phyloP scores from a whole-genome alignment of 2,888 invertebrate species.

The Phania funesta region DNA sequence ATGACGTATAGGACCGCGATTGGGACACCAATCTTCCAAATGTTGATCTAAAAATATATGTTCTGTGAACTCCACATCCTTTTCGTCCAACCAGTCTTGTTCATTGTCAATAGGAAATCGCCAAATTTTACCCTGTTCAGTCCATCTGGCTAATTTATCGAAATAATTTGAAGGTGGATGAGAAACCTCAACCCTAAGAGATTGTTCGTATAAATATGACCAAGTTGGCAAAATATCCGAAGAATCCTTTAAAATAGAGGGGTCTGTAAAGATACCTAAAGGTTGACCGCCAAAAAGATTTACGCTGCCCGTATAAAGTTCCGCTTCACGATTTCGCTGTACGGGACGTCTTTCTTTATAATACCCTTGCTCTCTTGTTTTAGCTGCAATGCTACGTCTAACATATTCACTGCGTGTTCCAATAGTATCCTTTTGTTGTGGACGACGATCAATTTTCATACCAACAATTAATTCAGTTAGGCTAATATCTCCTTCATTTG shows the following conservation, averaged over 20 bases:
- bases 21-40: conserved; percentile 94
- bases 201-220: conserved; percentile 84
- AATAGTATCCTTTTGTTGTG: conserved; percentile 69
- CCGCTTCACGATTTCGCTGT: conserved; percentile 72
- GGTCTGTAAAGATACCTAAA: conserved; percentile 84
- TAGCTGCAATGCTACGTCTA: conserved; percentile 75
- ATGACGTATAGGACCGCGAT: conserved; percentile 93
- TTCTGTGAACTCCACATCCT: conserved; percentile 91
- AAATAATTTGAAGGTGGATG: conserved; percentile 93
- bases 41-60: conserved; percentile 95
- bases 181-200: conserved; percentile 84
- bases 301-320: conserved; percentile 80
- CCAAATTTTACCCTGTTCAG: conserved; percentile 97
- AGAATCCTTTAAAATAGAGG: conserved; percentile 65
- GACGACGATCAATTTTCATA: conserved; percentile 87
- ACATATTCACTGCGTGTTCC: conserved; percentile 79
- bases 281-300: conserved; percentile 84
- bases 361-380: conserved; percentile 24
- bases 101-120: conserved; percentile 98
- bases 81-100: conserved; percentile 87
- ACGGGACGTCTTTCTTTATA: background rate
- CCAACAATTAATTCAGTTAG: conserved; percentile 86
- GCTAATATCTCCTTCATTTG: conserved; percentile 54
- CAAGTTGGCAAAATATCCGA: conserved; percentile 83
- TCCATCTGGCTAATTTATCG: conserved; percentile 96